Base-by-base conservation (phyloP, 2,797 vertebrate genomes). In the Acipenser ruthenus region DNA sequence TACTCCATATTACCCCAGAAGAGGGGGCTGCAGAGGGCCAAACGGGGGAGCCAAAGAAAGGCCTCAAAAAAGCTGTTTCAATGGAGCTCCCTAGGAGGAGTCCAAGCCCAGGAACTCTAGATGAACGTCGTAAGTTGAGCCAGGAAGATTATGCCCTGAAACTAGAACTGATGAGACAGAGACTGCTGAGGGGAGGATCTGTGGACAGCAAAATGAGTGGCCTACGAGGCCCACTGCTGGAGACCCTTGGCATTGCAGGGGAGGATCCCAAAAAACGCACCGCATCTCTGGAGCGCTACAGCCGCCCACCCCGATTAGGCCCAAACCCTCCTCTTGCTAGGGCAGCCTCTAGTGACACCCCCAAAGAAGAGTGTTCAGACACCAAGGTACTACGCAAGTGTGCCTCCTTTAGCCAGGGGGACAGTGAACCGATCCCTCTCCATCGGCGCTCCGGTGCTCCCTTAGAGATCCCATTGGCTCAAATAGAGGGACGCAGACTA, bases 391-490 rank as follows among this genome's bases (percentile, higher is more conserved):
- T 99, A 68, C 91, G 94, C 65, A 99, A 99, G 79, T 96, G 95
- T 77, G 93, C 95, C 65, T 99, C 96, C 67, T 99, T 99, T 72
- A 97, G 94, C 63, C 95, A 97, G 3, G 95, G 95, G 0, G 97
- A 99, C 2, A 81, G 90, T 0, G 96, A 98, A 70, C 94, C 95
- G 0, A 90, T 96, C 0, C 79, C 91, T 62, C 80, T 94, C 68
- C 94, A 98, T 71, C 88, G 96, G 37, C 88, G 96, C 0, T 94
- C 91, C 0, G 97, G 97, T 0, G 96, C 94, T 0, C 97, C 97
- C 4, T 75, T 99, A 8, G 97, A 99, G 83, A 98, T 99, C 70
- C 97, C 97, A 0, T 50, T 96, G 74, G 92, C 93, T 13, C 87
- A 87, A 23, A 72, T 93, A 9, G 94, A 94, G 71, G 85, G 93